A percentile compares a stretch with the other conserved stretches of the same genome.
phyloP scores from a whole-genome alignment of 2,797 vertebrate genomes.

The Strix occidentalis region DNA sequence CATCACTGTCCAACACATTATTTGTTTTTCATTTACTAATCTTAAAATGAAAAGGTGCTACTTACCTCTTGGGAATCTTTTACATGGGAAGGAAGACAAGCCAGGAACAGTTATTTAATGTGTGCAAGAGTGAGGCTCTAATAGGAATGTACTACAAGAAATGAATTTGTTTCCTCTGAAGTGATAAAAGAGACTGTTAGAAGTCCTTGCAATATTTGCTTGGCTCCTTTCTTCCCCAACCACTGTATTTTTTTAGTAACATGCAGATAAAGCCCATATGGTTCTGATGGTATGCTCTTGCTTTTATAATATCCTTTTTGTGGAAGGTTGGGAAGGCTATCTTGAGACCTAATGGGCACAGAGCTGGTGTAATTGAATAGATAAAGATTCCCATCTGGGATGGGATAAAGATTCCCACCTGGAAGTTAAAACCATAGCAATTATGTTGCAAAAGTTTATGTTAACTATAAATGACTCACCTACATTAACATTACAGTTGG shows the following conservation, averaged over 20 bases:
- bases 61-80: slow-evolving; percentile 48
- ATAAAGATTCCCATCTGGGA: neutral
- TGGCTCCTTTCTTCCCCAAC: neutral
- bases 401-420: neutral
- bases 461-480: neutral
- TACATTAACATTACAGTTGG: neutral
- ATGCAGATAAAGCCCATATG: neutral
- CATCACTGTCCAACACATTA: neutral
- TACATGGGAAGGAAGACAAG: neutral
- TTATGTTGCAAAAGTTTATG: neutral
- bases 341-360: neutral
- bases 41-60: slow-evolving; percentile 16
- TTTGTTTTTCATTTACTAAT: slow-evolving; percentile 38
- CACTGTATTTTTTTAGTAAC: neutral
- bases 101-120: neutral
- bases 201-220: neutral
- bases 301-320: neutral
- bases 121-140: neutral
- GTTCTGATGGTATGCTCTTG: neutral
- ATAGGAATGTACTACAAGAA: neutral
- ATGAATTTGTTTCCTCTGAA: neutral
- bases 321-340: neutral
- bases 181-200: neutral
- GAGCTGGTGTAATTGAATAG: neutral
- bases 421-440: neutral